Conservation (phyloP, 2,888 invertebrate genomes). For the Anodontia alba region DNA sequence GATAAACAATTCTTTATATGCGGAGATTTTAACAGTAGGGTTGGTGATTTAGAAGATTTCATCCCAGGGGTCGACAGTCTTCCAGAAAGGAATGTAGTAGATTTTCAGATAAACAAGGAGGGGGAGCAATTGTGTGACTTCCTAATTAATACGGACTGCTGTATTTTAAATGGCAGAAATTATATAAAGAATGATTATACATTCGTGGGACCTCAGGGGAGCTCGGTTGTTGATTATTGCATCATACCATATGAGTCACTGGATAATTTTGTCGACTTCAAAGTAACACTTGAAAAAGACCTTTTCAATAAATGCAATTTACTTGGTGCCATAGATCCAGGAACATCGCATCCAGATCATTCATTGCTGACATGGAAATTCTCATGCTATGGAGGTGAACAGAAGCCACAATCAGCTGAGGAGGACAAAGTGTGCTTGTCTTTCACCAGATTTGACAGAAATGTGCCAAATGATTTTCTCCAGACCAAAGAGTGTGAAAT, state of each 20-base stretch:
- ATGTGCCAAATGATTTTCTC: background rate
- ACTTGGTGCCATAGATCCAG: background rate
- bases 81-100: conserved; percentile 1
- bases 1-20: conserved; percentile 2
- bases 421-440: background rate
- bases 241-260: background rate
- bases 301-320: background rate
- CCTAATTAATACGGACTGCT: conserved; percentile 1
- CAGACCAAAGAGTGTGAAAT: background rate
- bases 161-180: conserved; percentile 32
- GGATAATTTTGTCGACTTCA: conserved; percentile 13
- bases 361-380: background rate
- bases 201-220: conserved; percentile 9
- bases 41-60: conserved; percentile 17
- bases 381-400: background rate
- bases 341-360: background rate
- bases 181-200: conserved; percentile 22
- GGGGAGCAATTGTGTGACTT: conserved; percentile 24
- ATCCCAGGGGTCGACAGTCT: conserved; percentile 12
- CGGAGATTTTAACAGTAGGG: no score
- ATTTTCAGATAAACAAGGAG: no score
- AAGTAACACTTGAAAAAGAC: background rate
- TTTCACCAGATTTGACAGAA: background rate
- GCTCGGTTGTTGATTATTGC: conserved; percentile 24
- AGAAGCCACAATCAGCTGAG: background rate